These are phyloP conservation scores for Synanthedon tipuliformis DNA, from an alignment of 2,888 invertebrate genomes.

Conservation along the genomic window DNA sequence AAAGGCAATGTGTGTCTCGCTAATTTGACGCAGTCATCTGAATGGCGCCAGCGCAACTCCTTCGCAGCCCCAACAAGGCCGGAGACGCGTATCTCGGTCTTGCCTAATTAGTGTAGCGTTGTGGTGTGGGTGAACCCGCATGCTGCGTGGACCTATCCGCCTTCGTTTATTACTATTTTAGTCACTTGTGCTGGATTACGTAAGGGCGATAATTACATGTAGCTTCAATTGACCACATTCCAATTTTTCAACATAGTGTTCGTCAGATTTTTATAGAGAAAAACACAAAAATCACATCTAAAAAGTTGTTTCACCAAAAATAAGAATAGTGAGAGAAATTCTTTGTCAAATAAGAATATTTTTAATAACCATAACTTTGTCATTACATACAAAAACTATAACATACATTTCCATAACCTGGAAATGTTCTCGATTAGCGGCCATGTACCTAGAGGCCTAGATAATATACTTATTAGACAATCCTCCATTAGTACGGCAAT, in stretches of 20 bases:
- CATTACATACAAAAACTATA: too few species aligned
- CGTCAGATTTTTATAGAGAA: background rate
- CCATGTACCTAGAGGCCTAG: too few species aligned
- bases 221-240: background rate
- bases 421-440: too few species aligned
- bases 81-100: slow-evolving; percentile 36
- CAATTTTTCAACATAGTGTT: background rate
- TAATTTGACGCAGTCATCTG: slow-evolving; percentile 39
- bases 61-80: slow-evolving; percentile 54
- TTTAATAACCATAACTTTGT: too few species aligned
- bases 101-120: slow-evolving; percentile 53
- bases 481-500: too few species aligned
- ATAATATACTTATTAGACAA: too few species aligned
- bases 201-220: slow-evolving; percentile 1
- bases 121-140: slow-evolving; percentile 58
- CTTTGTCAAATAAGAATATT: too few species aligned
- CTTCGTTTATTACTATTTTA: slow-evolving; percentile 41
- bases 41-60: slow-evolving; percentile 46
- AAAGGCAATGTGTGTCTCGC: slow-evolving; percentile 10
- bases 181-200: slow-evolving; percentile 13
- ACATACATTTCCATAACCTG: too few species aligned
- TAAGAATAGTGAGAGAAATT: too few species aligned
- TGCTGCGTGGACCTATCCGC: slow-evolving; percentile 34
- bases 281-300: too few species aligned
- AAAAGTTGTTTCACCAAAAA: too few species aligned